Base-by-base conservation (phyloP, 2,113 vertebrate species). In the Apodemus speciosus region DNA sequence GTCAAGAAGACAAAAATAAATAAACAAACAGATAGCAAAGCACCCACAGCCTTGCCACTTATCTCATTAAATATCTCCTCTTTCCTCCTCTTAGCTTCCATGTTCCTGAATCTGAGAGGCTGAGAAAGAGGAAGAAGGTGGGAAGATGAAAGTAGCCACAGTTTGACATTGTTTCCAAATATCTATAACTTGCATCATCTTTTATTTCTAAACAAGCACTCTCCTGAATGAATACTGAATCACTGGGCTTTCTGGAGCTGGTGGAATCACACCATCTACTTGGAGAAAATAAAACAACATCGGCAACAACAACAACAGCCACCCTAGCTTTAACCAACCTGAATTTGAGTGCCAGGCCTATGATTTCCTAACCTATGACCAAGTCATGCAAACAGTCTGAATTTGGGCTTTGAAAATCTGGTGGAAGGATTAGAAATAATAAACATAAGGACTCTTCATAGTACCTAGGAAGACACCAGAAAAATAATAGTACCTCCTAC, bases 141-240 rank as follows among this genome's bases (percentile, higher is more conserved):
- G 38, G 21, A 77, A 27, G 35, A 75, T 58, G 53, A 84, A 83
- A 51, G 23, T 21, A 79, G 20, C 9, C 21, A 27, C 40, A 49
- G 1, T 51, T 2, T 18, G 20, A 68, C 49, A 2, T 9, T 40
- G 49, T 20, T 66, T 85, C 1, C 40, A 35, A 85, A 66, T 30
- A 49, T 21, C 18, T 85, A 9, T 27, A 83, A 43, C 40, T 62
- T 43, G 8, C 30, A 89, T 90, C 51, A 15, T 38, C 14, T 10
- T 16, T 23, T 40, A 84, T 62, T 91, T 96, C 73, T 40, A 86
- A 71, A 56, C 66, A 89, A 64, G 86, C 30, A 27, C 38, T n/a
- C 58, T 18, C 92, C 25, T 87, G 16, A 58, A 69, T 30, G 7
- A 87, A 38, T 7, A 6, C 7, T 40, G 71, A 8, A 71, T 40